A percentile compares a stretch with the other conserved stretches of the same genome.
These are phyloP conservation scores for Amphipoea lucens DNA, from an alignment of 2,888 invertebrate genomes.

Conservation along the genomic window DNA sequence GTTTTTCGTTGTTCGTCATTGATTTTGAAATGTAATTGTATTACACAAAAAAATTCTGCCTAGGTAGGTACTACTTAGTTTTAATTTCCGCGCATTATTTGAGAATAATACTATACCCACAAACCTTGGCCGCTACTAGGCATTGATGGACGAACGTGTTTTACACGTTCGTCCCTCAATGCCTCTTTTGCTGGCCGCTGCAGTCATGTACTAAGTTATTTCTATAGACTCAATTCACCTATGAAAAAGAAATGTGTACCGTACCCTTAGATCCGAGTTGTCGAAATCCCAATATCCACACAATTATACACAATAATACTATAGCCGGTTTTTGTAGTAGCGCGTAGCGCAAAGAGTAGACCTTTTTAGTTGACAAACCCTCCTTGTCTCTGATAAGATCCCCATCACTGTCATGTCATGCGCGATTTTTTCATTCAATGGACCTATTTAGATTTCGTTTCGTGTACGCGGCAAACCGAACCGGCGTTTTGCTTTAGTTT, in stretches of 20 bases:
- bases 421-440: constrained; percentile 83
- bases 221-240: neutral
- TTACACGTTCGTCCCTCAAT: no score
- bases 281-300: neutral
- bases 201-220: no score
- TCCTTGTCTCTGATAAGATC: constrained; percentile 75
- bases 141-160: no score
- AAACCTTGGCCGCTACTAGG: no score
- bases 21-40: no score
- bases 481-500: constrained; percentile 68
- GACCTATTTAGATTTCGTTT: constrained; percentile 79
- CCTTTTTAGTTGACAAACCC: constrained; percentile 35
- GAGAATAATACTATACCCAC: no score
- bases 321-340: neutral
- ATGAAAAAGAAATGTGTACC: neutral
- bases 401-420: constrained; percentile 66
- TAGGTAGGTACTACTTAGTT: no score
- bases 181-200: no score
- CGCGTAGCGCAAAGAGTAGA: neutral
- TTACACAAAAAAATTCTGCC: no score
- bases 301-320: neutral
- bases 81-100: no score
- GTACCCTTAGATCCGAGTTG: neutral
- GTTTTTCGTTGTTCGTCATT: no score
- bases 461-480: constrained; percentile 71